Evolutionary conservation across 2,888 invertebrate genomes (phyloP).

Genomic region (Nymphalis urticae): DNA sequence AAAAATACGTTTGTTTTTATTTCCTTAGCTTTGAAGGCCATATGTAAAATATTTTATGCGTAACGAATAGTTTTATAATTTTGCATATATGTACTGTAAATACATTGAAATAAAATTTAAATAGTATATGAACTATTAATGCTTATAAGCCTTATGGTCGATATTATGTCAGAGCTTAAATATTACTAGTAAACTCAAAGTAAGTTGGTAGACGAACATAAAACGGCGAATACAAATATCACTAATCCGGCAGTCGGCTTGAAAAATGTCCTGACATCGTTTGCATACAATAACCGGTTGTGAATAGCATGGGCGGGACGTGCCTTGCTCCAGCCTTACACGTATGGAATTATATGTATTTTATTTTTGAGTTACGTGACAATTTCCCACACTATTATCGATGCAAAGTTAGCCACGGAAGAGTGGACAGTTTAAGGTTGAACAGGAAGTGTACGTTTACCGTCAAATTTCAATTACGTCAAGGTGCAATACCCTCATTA

Average conservation of each 20-base stretch:
- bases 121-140: no score
- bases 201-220: conserved; percentile 33
- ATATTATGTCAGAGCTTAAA: background rate
- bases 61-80: no score
- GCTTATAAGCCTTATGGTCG: background rate
- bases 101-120: no score
- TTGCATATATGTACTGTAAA: no score
- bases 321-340: conserved; percentile 48
- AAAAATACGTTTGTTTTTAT: no score
- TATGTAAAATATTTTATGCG: no score
- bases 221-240: conserved; percentile 47
- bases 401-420: conserved; percentile 43
- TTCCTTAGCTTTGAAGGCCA: no score
- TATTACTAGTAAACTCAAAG: background rate
- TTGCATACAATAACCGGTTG: conserved; percentile 77
- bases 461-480: conserved; percentile 35
- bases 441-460: conserved; percentile 38
- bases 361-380: conserved; percentile 61
- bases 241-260: conserved; percentile 42
- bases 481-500: conserved; percentile 26
- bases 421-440: conserved; percentile 34
- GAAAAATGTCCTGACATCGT: conserved; percentile 65
- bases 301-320: conserved; percentile 56
- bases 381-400: conserved; percentile 57
- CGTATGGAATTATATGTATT: conserved; percentile 49